Evolutionary conservation across 2,888 invertebrate genomes (phyloP), one percentile per base, ranked within the genome.

Genomic region (Drosophila falleni): DNA sequence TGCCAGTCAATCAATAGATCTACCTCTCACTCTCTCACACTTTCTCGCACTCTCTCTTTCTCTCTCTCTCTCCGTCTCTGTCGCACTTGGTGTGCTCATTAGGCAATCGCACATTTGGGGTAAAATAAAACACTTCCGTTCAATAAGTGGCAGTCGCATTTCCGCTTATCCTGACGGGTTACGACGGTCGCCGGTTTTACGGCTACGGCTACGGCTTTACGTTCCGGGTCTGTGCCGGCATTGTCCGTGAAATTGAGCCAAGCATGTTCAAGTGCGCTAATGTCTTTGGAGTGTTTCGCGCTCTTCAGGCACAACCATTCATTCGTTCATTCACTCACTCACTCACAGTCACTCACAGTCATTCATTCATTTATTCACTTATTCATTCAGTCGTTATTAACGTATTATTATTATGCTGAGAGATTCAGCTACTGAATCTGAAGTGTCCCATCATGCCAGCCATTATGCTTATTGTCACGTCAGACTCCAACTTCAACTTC

Each of bases 201-300:
- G n/a, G n/a, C n/a, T n/a, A n/a, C n/a, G n/a, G n/a, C n/a, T n/a
- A n/a, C n/a, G 41, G 26, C 35, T 37, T 37, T 23, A 19, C 44
- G 26, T 13, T 44, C 39, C 39, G 49, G 49, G 16, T 29, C n/a
- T 16, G 37, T 39, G 13, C 26, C 49, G 35, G 49, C 37, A 50
- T n/a, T 59, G 49, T 35, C 35, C 31, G 33, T 15, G 19, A 8
- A 37, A 23, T 35, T 35, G 50, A 39, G 26, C 37, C 53, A 41
- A 41, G 61, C 50, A 41, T 56, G 56, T 73, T 90, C 81, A 89
- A 91, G 91, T 90, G 87, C 84, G 89, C 89, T 91, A 91, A 91
- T 91, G 91, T 86, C 83, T 86, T 89, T 90, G 79, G 80, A 90
- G 90, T 87, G 90, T 67, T 89, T 87, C 89, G 88, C 89, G 80